Conservation (phyloP, 2,888 invertebrate genomes). For the Cheilosia vulpina region DNA sequence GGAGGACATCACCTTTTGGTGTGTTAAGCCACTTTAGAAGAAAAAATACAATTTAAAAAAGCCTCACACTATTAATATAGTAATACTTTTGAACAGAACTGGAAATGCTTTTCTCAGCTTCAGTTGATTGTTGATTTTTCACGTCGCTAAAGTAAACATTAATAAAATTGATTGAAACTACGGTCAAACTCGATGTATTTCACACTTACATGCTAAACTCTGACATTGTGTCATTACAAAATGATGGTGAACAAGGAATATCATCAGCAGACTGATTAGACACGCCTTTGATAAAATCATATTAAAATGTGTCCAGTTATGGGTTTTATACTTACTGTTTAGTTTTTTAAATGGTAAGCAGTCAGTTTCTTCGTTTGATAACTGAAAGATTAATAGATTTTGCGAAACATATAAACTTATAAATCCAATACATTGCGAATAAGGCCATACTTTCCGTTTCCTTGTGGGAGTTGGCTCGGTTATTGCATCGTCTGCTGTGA, state of each 20-base stretch:
- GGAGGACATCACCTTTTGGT: background rate
- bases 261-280: conserved; percentile 6
- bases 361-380: background rate
- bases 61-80: background rate
- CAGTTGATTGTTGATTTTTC: background rate
- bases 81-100: background rate
- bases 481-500: too few species aligned
- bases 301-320: background rate
- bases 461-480: background rate
- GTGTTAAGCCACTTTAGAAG: background rate
- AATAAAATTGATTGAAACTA: too few species aligned
- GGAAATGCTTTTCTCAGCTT: background rate
- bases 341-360: background rate
- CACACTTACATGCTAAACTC: conserved; percentile 28
- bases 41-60: background rate
- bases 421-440: background rate
- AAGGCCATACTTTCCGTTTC: conserved; percentile 29
- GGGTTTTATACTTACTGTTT: background rate
- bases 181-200: background rate
- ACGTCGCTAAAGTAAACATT: background rate
- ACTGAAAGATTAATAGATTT: background rate
- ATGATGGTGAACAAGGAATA: conserved; percentile 14
- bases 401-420: background rate
- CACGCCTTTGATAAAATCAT: background rate
- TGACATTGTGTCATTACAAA: conserved; percentile 8